Evolutionary conservation across 2,797 vertebrate species (phyloP).

Genomic region (Pseudomugil gertrudae): DNA sequence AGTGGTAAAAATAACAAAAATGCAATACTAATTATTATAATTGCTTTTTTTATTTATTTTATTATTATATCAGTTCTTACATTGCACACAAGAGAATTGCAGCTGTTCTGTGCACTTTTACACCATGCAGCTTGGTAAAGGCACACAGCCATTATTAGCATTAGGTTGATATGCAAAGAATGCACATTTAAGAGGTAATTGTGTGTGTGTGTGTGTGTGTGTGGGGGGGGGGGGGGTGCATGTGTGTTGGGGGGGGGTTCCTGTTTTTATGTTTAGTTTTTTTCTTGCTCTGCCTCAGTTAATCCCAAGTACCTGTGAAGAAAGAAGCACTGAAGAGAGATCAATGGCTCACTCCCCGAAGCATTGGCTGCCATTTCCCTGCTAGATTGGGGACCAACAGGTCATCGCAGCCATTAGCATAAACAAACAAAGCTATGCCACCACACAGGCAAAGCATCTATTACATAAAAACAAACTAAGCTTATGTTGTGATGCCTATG

Average conservation of each 20-base stretch:
- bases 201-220: no score
- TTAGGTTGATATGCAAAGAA: constrained; percentile 36
- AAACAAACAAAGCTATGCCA: constrained; percentile 79
- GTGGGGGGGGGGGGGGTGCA: no score
- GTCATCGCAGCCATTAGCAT: constrained; percentile 82
- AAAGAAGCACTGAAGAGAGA: constrained; percentile 75
- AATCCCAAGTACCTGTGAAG: constrained; percentile 70
- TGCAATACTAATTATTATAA: constrained; percentile 20
- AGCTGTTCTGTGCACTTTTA: constrained; percentile 55
- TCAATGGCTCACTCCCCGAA: constrained; percentile 78
- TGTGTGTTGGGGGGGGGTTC: no score
- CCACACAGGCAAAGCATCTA: constrained; percentile 68
- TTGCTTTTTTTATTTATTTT: constrained; percentile 43
- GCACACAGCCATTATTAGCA: constrained; percentile 45
- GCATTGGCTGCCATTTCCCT: constrained; percentile 79
- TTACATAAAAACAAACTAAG: constrained; percentile 76
- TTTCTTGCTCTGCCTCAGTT: constrained; percentile 64
- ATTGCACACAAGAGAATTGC: constrained; percentile 49
- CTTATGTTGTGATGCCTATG: constrained; percentile 61
- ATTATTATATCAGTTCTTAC: constrained; percentile 52
- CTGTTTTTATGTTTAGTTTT: constrained; percentile 46
- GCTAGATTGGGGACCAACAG: constrained; percentile 81
- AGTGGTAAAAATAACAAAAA: constrained; percentile 5
- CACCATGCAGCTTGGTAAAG: constrained; percentile 45
- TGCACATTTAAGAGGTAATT: constrained; percentile 30